These are phyloP conservation scores for Serranus cabrilla DNA, from an alignment of 2,797 vertebrate species.

Conservation along the genomic window DNA sequence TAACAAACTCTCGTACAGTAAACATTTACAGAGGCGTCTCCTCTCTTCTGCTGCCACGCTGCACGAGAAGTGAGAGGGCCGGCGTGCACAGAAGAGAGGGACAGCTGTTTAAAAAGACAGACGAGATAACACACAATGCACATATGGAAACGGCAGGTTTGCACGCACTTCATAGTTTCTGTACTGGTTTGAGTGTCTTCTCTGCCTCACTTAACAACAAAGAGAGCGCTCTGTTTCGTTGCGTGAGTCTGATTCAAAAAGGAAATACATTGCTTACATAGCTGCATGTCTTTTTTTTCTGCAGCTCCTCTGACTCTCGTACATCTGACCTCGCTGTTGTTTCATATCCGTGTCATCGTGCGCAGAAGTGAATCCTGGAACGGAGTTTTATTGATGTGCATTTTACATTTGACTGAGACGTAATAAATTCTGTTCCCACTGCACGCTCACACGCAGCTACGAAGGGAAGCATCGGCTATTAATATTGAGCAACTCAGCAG, in stretches of 20 bases:
- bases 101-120: constrained; percentile 28
- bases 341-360: constrained; percentile 17
- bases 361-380: constrained; percentile 15
- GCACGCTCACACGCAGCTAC: constrained; percentile 35
- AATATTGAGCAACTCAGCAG: constrained; percentile 65
- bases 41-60: constrained; percentile 33
- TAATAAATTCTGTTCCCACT: constrained; percentile 26
- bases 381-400: constrained; percentile 40
- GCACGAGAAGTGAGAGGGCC: not conserved
- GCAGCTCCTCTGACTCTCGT: not conserved
- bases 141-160: constrained; percentile 26
- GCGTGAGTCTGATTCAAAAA: constrained; percentile 21
- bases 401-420: constrained; percentile 54
- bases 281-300: constrained; percentile 7
- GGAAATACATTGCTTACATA: constrained; percentile 31
- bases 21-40: constrained; percentile 75
- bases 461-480: constrained; percentile 54
- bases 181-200: constrained; percentile 47
- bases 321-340: constrained; percentile 8
- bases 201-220: constrained; percentile 48
- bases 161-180: constrained; percentile 57
- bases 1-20: constrained; percentile 66
- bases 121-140: constrained; percentile 10
- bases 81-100: not conserved
- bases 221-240: constrained; percentile 5